These are phyloP conservation scores for Sweltsa coloradensis DNA, from an alignment of 1,140 invertebrate genomes.

Conservation along the genomic window DNA sequence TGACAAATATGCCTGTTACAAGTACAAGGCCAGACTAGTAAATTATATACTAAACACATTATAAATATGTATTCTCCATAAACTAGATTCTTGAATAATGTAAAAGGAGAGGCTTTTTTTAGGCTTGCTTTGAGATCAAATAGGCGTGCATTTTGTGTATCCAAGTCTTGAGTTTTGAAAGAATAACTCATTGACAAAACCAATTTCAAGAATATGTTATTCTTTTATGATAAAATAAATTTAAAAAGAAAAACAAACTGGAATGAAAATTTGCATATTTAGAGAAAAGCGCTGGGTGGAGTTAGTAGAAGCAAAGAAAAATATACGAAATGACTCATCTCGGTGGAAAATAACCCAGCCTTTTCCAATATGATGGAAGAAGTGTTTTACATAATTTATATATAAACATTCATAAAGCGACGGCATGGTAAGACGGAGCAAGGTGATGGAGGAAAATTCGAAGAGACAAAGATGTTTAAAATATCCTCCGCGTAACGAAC, in stretches of 20 bases:
- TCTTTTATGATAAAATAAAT: slow-evolving; percentile 13
- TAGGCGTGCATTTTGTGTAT: too few relatives aligned
- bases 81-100: too few relatives aligned
- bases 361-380: slow-evolving; percentile 14
- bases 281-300: slow-evolving; percentile 5
- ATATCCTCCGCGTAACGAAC: too few relatives aligned
- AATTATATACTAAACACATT: too few relatives aligned
- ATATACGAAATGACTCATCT: slow-evolving; percentile 12
- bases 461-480: too few relatives aligned
- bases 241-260: slow-evolving; percentile 12
- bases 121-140: too few relatives aligned
- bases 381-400: slow-evolving; percentile 15
- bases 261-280: slow-evolving; percentile 16
- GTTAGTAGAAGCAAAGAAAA: slow-evolving; percentile 8
- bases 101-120: too few relatives aligned
- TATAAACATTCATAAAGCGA: slow-evolving; percentile 16
- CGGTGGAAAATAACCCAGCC: neutral
- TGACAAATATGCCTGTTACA: too few relatives aligned
- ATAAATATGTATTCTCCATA: too few relatives aligned
- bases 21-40: too few relatives aligned
- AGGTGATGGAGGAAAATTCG: neutral
- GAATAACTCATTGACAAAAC: slow-evolving; percentile 5
- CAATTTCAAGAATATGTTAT: slow-evolving; percentile 10
- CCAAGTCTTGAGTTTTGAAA: slow-evolving; percentile 5
- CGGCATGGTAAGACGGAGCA: neutral